Evolutionary conservation across 2,797 vertebrate genomes (phyloP).

Genomic region (Antennarius maculatus): DNA sequence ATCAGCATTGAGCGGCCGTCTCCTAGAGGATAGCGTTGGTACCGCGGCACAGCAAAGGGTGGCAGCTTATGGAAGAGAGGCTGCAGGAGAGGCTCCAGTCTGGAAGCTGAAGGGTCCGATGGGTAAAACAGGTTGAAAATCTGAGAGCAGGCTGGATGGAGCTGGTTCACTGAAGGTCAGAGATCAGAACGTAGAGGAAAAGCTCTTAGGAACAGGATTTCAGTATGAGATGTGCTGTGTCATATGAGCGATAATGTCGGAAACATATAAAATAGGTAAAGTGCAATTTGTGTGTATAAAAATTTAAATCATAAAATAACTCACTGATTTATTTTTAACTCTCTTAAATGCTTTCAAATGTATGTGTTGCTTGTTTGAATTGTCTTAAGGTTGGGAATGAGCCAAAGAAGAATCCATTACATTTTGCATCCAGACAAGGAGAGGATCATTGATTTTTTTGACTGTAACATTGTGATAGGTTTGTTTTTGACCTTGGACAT

Average conservation of each 20-base stretch:
- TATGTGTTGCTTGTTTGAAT: too few relatives aligned
- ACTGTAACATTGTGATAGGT: too few relatives aligned
- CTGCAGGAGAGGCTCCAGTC: constrained; percentile 93
- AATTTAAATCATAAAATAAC: too few relatives aligned
- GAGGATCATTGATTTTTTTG: too few relatives aligned
- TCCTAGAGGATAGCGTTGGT: constrained; percentile 94
- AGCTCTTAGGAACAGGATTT: neutral
- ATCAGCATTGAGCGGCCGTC: constrained; percentile 91
- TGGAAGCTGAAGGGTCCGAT: constrained; percentile 95
- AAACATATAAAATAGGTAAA: too few relatives aligned
- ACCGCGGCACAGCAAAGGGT: constrained; percentile 91
- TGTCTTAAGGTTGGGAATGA: too few relatives aligned
- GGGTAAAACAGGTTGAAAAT: constrained; percentile 98
- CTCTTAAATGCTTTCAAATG: too few relatives aligned
- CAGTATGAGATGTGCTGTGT: neutral
- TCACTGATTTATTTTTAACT: too few relatives aligned
- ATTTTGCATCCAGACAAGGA: too few relatives aligned
- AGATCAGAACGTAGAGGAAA: constrained; percentile 19
- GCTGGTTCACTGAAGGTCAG: constrained; percentile 84
- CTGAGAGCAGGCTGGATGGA: constrained; percentile 94
- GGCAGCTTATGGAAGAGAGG: constrained; percentile 92
- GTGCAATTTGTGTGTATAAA: too few relatives aligned
- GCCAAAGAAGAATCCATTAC: too few relatives aligned
- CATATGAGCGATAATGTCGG: neutral
- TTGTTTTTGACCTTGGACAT: too few relatives aligned